phyloP scores from a whole-genome alignment of 2,888 invertebrate genomes.

The Hirudinaria manillensis region DNA sequence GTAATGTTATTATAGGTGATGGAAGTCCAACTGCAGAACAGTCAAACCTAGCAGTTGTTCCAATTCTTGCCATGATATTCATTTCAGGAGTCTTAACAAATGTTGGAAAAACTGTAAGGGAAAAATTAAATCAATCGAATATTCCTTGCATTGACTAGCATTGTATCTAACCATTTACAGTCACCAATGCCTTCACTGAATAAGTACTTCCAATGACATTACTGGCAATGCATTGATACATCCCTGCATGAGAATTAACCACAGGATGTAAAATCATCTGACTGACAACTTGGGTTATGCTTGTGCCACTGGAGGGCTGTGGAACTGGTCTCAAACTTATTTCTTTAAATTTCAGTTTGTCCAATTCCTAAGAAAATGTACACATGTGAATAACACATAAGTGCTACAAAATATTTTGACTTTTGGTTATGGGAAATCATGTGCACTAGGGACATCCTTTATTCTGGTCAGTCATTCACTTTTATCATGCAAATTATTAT shows the following conservation, averaged over 20 bases:
- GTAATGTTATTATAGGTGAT: slow-evolving; percentile 60
- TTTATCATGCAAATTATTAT: no score
- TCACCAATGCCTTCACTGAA: slow-evolving; percentile 76
- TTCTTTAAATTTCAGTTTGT: no score
- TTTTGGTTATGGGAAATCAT: no score
- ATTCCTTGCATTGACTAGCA: background rate
- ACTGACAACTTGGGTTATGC: slow-evolving; percentile 59
- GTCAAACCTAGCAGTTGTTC: slow-evolving; percentile 77
- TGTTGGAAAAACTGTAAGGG: slow-evolving; percentile 68
- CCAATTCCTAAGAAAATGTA: no score
- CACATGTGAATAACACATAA: no score
- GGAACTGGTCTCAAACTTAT: background rate
- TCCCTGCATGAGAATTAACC: slow-evolving; percentile 73
- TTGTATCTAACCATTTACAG: slow-evolving; percentile 67
- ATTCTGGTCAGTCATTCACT: no score
- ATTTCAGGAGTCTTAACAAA: slow-evolving; percentile 73
- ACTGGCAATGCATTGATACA: slow-evolving; percentile 84
- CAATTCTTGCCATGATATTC: slow-evolving; percentile 76
- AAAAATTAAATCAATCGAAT: background rate
- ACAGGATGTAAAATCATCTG: slow-evolving; percentile 70
- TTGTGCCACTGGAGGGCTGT: slow-evolving; percentile 35
- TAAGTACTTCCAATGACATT: slow-evolving; percentile 84
- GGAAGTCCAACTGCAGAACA: slow-evolving; percentile 87
- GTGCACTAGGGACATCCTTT: no score
- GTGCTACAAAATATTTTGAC: no score